A percentile compares a stretch with the other conserved stretches of the same genome.
Evolutionary conservation across 1,140 invertebrate species (phyloP).

Genomic region (Arion vulgaris): DNA sequence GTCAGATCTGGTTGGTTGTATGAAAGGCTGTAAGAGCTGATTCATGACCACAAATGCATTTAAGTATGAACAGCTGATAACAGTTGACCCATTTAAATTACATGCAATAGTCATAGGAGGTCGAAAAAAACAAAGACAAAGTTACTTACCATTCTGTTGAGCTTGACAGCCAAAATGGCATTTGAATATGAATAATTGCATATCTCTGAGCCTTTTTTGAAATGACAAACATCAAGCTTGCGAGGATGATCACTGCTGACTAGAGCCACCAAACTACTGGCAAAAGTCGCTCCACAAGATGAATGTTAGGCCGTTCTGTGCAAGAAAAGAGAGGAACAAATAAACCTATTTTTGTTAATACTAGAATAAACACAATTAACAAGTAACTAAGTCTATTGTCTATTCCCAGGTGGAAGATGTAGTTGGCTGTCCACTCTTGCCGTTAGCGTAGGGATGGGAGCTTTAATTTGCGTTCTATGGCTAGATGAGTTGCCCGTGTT

Average conservation of each 20-base stretch:
- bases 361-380: neutral
- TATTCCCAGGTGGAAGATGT: no score
- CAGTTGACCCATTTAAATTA: no score
- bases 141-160: slow-evolving; percentile 91
- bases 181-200: slow-evolving; percentile 99
- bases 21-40: no score
- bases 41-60: no score
- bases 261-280: slow-evolving; percentile 95
- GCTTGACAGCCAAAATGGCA: slow-evolving; percentile 95
- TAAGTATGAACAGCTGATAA: no score
- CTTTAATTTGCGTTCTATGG: no score
- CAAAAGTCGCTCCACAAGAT: slow-evolving; percentile 95
- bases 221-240: slow-evolving; percentile 96
- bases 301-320: slow-evolving; percentile 87
- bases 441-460: no score
- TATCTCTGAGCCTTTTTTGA: slow-evolving; percentile 98
- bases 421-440: no score
- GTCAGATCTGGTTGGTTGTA: no score
- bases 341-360: neutral
- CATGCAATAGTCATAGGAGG: no score
- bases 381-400: no score
- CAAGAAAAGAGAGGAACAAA: neutral
- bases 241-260: slow-evolving; percentile 92
- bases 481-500: no score
- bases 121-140: neutral